Base-by-base conservation (phyloP, 1,140 invertebrate genomes). In the Aphaenogaster ashmeadi region DNA sequence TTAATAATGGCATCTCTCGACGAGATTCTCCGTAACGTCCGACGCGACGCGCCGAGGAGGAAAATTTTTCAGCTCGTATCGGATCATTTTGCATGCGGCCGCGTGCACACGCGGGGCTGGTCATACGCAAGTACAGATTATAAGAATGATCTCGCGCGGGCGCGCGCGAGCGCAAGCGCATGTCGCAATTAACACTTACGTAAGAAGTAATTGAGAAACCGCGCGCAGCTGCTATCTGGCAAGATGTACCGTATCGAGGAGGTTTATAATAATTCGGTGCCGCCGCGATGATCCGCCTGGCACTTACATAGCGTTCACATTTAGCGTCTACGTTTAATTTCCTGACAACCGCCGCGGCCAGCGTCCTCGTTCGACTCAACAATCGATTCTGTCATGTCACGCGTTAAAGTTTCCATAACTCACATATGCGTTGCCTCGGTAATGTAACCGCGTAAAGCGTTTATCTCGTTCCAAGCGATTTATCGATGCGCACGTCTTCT, bases 201-300 rank as follows among this genome's bases (percentile, higher is more conserved):
- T 87, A 91, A 90, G 67, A 7, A 69, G 75, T 90, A 90, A 88
- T 91, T 90, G 90, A 91, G 90, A 91, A 90, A 90, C 81, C 77
- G 60, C 81, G 60, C 81, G 79, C 90, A 62, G 71, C 77, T 81
- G 80, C 89, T 83, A 88, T 87, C 74, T 72, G 81, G 87, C 86
- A 72, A 75, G 75, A 47, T 27, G 75, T 62, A 87, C 87, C 87
- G 60, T 90, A 69, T 87, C 72, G 72, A 64, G 77, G n/a, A 56
- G 80, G 58, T 79, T 87, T 75, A 88, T 91, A 83, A 88, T 91
- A 90, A 90, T 86, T 85, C 56, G 89, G 79, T 85, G 58, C 78
- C 88, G 79, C 13, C 60, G 36, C 72, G 89, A 75, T 66, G 79
- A 90, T 83, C 64, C 64, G 77, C 54, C 78, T 54, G 58, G 58